Base-by-base conservation (phyloP, 2,888 invertebrate species). In the Dolichopus griseipennis region DNA sequence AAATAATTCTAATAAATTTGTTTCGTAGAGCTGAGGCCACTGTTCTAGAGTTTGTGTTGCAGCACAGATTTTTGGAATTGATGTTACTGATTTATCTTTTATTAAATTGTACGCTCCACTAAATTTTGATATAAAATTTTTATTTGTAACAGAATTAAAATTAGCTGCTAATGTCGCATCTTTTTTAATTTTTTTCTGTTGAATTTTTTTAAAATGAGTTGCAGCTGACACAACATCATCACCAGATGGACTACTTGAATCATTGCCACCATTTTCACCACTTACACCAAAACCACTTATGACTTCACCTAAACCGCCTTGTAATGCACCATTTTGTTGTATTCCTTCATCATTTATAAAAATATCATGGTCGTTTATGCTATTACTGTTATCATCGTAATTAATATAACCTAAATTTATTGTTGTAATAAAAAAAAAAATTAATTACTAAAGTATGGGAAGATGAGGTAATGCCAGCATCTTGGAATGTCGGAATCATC, bases 1-100 rank as follows among this genome's bases (percentile, higher is more conserved):
- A 75, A 88, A 85, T 73, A 90, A 85, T 72, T 88, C 89, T n/a
- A 89, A 83, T 72, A 93, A 85, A 67, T 91, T 81, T 77, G 89
- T 88, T 77, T 92, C 92, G 78, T 92, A 92, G 64, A 88, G 87
- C 78, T 84, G 84, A 66, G 89, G 88, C 85, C 88, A 87, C 72
- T 85, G 80, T 76, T 89, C 88, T 67, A 88, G 84, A 15, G 92
- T 92, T 80, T 92, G 92, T 0, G 88, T 87, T 41, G 80, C 79
- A 10, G 75, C 73, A 20, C 70, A 71, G 15, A 69, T 71, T 15
- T 72, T 72, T n/a, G 69, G 68, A 61, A 70, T 69, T 3, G 70
- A 66, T 18, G 15, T 52, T n/a, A 52, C 18, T 37, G 21, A 66
- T 65, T 20, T 67, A 52, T 18, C 64, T 52, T 37, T 68, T 66